These are phyloP conservation scores for Pseudochromis fuscus DNA, from an alignment of 2,797 vertebrate genomes.

Conservation along the genomic window DNA sequence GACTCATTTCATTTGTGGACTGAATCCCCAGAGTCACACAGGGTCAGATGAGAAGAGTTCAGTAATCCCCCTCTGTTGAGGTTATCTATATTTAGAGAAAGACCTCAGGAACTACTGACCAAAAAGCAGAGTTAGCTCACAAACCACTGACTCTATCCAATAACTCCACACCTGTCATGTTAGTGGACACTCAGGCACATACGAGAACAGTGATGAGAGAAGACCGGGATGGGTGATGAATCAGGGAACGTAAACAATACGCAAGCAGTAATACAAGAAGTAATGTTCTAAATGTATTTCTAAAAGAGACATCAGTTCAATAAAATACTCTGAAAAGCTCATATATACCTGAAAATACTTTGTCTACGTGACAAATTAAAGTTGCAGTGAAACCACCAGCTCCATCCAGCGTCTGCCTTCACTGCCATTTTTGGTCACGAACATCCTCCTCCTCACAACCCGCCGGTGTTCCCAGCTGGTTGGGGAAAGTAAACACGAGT, in stretches of 20 bases:
- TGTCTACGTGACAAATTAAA: constrained; percentile 7
- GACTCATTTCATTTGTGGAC: constrained; percentile 18
- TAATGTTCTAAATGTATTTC: constrained; percentile 1
- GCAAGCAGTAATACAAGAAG: constrained; percentile 1
- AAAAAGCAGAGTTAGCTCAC: constrained; percentile 67
- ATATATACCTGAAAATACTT: not conserved
- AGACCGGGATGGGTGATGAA: constrained; percentile 26
- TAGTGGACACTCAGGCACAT: constrained; percentile 46
- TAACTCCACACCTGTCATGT: constrained; percentile 79
- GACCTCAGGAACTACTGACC: constrained; percentile 57
- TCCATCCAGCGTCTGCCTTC: constrained; percentile 38
- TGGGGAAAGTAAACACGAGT: constrained; percentile 69
- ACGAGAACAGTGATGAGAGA: constrained; percentile 66
- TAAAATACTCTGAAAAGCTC: not conserved
- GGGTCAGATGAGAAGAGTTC: constrained; percentile 44
- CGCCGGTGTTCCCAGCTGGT: constrained; percentile 53
- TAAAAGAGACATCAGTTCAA: not conserved
- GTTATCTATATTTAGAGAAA: constrained; percentile 74
- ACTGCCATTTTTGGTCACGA: constrained; percentile 85
- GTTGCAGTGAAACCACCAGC: constrained; percentile 13
- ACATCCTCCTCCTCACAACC: constrained; percentile 59
- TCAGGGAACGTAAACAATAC: not conserved
- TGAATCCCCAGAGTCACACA: constrained; percentile 15
- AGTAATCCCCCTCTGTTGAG: constrained; percentile 50
- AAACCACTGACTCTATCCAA: constrained; percentile 54